These are phyloP conservation scores for Chydorus sphaericus DNA, from an alignment of 2,888 invertebrate species.

Conservation along the genomic window DNA sequence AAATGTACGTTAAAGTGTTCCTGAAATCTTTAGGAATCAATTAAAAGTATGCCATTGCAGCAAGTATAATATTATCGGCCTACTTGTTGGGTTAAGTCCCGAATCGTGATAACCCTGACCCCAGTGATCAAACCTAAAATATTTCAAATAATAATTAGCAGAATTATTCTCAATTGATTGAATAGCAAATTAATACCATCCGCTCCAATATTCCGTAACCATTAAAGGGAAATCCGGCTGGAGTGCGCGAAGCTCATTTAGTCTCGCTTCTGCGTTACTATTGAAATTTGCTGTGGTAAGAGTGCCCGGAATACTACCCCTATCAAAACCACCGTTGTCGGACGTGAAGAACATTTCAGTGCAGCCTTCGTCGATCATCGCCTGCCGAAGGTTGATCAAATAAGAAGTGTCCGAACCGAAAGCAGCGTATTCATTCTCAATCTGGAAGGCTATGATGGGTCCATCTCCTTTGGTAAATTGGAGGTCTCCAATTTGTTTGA, in stretches of 20 bases:
- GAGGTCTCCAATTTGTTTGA: constrained; percentile 30
- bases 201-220: constrained; percentile 44
- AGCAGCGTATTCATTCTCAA: constrained; percentile 39
- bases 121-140: constrained; percentile 48
- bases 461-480: constrained; percentile 33
- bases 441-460: constrained; percentile 35
- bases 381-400: constrained; percentile 29
- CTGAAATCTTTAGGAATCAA: constrained; percentile 18
- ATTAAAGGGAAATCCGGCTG: constrained; percentile 38
- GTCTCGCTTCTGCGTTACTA: constrained; percentile 29
- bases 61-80: too few relatives aligned
- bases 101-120: constrained; percentile 23
- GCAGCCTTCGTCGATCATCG: constrained; percentile 28
- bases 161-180: too few relatives aligned
- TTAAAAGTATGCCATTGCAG: too few relatives aligned
- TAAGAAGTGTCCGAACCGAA: constrained; percentile 31
- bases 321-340: constrained; percentile 31
- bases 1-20: constrained; percentile 2
- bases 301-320: constrained; percentile 30
- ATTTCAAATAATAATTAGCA: too few relatives aligned
- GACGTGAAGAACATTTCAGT: constrained; percentile 38
- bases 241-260: constrained; percentile 30
- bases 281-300: constrained; percentile 43
- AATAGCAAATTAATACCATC: too few relatives aligned
- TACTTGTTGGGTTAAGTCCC: too few relatives aligned